phyloP scores from a whole-genome alignment of 2,797 vertebrate species.

The Tenualosa thibaudeaui region DNA sequence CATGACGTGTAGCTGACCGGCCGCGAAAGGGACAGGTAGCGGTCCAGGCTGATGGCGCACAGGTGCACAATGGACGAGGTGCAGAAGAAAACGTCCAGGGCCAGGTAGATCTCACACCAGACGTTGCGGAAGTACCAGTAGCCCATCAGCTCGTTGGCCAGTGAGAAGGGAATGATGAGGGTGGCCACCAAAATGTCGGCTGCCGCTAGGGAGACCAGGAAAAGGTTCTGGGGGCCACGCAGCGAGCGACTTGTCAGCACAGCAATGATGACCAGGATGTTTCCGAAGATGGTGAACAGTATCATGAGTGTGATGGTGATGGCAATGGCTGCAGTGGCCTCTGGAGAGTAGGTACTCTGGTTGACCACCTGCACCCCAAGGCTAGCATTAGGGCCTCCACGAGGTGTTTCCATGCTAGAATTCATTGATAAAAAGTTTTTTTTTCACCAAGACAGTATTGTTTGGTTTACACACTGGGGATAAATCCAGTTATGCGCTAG shows the following conservation, averaged over 20 bases:
- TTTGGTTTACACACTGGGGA: not conserved
- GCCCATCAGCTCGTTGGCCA: constrained; percentile 89
- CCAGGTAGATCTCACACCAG: constrained; percentile 89
- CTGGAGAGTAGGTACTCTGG: constrained; percentile 70
- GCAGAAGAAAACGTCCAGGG: constrained; percentile 89
- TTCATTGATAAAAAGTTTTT: not conserved
- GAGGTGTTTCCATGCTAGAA: constrained; percentile 48
- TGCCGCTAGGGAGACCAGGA: constrained; percentile 86
- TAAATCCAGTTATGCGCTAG: not conserved
- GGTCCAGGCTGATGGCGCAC: constrained; percentile 89
- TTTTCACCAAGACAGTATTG: not conserved
- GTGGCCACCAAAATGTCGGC: constrained; percentile 90
- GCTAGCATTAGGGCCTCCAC: not conserved
- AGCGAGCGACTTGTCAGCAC: constrained; percentile 85
- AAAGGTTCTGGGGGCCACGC: constrained; percentile 86
- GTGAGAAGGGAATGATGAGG: constrained; percentile 88
- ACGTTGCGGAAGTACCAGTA: constrained; percentile 86
- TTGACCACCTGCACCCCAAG: constrained; percentile 47
- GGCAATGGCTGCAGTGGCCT: constrained; percentile 79
- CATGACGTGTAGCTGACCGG: constrained; percentile 81
- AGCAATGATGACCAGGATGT: constrained; percentile 84
- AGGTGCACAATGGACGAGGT: constrained; percentile 91
- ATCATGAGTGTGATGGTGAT: constrained; percentile 81
- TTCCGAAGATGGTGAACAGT: constrained; percentile 86
- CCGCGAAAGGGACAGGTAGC: constrained; percentile 85